These are phyloP conservation scores for Falco punctatus DNA, from an alignment of 2,113 vertebrate genomes.

Conservation along the genomic window DNA sequence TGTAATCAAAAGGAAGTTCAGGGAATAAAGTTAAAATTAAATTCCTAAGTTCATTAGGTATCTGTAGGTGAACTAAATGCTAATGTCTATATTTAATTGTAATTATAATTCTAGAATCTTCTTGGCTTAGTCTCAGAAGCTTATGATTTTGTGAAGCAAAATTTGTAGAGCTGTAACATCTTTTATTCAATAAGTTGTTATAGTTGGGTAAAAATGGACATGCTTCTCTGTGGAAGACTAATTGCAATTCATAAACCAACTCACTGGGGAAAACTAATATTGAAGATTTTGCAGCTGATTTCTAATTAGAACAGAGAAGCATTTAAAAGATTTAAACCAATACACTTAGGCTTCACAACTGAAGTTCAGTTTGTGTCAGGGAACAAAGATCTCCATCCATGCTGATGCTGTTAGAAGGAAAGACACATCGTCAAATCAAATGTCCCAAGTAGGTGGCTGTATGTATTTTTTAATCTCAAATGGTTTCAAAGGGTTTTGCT, in stretches of 20 bases:
- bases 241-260: background rate
- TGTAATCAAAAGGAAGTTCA: background rate
- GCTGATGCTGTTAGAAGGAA: background rate
- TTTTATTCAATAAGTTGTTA: background rate
- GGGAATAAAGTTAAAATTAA: background rate
- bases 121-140: background rate
- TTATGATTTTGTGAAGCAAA: background rate
- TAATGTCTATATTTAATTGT: background rate
- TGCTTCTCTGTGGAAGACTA: background rate
- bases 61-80: background rate
- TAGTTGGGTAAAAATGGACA: background rate
- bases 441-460: background rate
- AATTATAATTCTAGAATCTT: background rate
- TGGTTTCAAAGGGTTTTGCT: background rate
- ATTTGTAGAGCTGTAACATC: background rate
- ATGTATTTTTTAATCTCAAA: background rate
- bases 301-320: background rate
- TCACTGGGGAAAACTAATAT: background rate
- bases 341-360: background rate
- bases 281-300: background rate
- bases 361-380: background rate
- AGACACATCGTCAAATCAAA: background rate
- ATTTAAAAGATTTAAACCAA: background rate
- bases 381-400: background rate
- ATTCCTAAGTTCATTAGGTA: background rate